Evolutionary conservation across 2,888 invertebrate species (phyloP).

Genomic region (Trissonchulus sp.): DNA sequence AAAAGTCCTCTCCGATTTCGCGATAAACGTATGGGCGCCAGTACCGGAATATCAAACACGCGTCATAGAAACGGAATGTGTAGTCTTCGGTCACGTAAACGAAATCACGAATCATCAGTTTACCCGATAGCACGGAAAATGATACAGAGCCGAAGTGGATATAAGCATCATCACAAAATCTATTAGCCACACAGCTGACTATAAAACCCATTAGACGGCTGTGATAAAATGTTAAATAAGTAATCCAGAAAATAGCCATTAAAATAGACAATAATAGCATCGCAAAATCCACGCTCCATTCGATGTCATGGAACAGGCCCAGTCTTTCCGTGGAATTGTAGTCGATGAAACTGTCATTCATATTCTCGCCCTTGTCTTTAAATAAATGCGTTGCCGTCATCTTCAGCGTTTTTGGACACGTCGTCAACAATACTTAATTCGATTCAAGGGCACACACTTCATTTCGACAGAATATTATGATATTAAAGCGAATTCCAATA

Average conservation of each 20-base stretch:
- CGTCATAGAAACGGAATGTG: slow-evolving; percentile 85
- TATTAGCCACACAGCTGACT: slow-evolving; percentile 28
- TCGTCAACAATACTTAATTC: too few relatives aligned
- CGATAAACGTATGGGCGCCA: slow-evolving; percentile 92
- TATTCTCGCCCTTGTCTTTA: too few relatives aligned
- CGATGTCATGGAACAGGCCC: slow-evolving; percentile 24
- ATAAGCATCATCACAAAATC: slow-evolving; percentile 15
- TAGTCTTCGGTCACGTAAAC: slow-evolving; percentile 89
- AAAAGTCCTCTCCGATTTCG: slow-evolving; percentile 74
- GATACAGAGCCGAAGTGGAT: slow-evolving; percentile 66
- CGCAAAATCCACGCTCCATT: slow-evolving; percentile 27
- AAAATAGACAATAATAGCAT: slow-evolving; percentile 29
- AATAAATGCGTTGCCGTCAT: too few relatives aligned
- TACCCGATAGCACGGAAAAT: slow-evolving; percentile 88
- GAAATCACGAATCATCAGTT: slow-evolving; percentile 95
- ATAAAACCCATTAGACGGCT: slow-evolving; percentile 73
- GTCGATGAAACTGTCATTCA: too few relatives aligned
- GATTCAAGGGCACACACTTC: too few relatives aligned
- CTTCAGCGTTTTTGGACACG: too few relatives aligned
- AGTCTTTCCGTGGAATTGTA: background rate
- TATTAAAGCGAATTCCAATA: too few relatives aligned
- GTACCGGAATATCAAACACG: slow-evolving; percentile 94
- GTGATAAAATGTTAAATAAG: slow-evolving; percentile 90
- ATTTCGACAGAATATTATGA: too few relatives aligned
- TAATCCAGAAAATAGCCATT: slow-evolving; percentile 76